Conservation (phyloP, 2,113 vertebrate species). For the Indri indri region DNA sequence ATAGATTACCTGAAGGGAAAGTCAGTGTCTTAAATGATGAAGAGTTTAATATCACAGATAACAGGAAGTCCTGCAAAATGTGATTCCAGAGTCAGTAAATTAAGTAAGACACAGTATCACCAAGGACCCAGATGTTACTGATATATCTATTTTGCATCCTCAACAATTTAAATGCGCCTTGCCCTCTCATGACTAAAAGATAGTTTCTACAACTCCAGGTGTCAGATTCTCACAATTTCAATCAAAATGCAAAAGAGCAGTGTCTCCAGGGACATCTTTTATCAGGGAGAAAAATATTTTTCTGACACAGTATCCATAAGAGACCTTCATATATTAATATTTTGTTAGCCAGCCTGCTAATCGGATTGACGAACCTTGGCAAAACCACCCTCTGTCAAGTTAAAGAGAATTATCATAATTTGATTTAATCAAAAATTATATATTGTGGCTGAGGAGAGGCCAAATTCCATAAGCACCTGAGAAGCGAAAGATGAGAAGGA, state of each 20-base stretch:
- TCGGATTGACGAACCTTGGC: background rate
- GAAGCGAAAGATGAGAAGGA: background rate
- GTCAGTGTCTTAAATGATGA: background rate
- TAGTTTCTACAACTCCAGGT: background rate
- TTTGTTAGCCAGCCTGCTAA: background rate
- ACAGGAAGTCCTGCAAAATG: background rate
- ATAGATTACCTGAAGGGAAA: background rate
- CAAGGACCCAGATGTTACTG: background rate
- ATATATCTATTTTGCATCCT: background rate
- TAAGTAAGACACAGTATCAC: background rate
- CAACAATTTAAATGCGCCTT: background rate
- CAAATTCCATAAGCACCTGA: background rate
- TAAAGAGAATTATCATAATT: background rate
- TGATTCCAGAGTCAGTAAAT: background rate
- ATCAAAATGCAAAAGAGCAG: background rate
- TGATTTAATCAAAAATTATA: background rate
- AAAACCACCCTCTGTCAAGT: background rate
- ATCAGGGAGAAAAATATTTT: background rate
- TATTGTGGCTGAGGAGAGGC: fast-evolving
- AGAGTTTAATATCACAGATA: background rate
- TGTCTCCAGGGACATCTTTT: background rate
- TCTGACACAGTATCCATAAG: background rate
- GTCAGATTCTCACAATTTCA: background rate
- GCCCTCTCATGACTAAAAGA: background rate
- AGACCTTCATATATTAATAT: background rate